phyloP scores from a whole-genome alignment of 2,888 invertebrate genomes.

The Ariolimax columbianus region DNA sequence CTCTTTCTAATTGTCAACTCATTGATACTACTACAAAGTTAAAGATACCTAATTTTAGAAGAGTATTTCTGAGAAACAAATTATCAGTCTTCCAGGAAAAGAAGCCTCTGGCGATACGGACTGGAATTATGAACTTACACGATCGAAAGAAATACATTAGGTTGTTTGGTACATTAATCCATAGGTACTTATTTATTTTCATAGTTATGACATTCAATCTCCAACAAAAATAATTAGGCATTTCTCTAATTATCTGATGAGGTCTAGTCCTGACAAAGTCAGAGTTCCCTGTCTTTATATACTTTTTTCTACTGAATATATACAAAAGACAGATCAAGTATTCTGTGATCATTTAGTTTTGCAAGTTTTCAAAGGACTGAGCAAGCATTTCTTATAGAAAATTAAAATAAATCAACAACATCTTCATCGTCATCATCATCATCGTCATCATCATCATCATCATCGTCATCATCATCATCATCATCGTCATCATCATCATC shows the following conservation, averaged over 20 bases:
- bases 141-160: not conserved
- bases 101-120: too few species aligned
- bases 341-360: not conserved
- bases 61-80: not conserved
- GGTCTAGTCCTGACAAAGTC: too few species aligned
- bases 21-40: not conserved
- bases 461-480: too few species aligned
- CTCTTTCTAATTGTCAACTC: constrained; percentile 20
- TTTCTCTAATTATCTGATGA: not conserved
- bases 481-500: too few species aligned
- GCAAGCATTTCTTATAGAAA: too few species aligned
- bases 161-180: constrained; percentile 19
- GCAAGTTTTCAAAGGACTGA: not conserved
- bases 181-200: not conserved
- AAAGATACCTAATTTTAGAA: constrained; percentile 19
- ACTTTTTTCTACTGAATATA: not conserved
- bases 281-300: too few species aligned
- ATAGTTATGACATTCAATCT: constrained; percentile 7
- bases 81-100: constrained; percentile 2
- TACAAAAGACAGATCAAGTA: not conserved
- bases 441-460: too few species aligned
- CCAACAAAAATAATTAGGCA: not conserved
- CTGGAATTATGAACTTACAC: constrained; percentile 20
- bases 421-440: too few species aligned
- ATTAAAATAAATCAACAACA: too few species aligned